A percentile compares a stretch with the other conserved stretches of the same genome.
These are phyloP conservation scores for Desmodus rotundus DNA, from an alignment of 2,113 vertebrate genomes.

Conservation along the genomic window DNA sequence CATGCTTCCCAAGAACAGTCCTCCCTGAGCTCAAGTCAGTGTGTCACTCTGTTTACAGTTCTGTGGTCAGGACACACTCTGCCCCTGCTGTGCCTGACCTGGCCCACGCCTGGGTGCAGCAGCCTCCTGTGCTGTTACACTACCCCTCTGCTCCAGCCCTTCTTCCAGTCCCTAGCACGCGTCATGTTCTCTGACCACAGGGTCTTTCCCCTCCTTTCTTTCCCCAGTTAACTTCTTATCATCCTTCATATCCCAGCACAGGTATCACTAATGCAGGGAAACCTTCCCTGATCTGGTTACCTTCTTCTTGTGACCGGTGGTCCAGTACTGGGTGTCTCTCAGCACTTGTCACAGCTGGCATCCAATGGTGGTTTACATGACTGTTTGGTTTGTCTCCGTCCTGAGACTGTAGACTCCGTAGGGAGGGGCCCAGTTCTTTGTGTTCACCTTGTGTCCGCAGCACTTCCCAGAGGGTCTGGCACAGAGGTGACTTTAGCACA, in stretches of 20 bases:
- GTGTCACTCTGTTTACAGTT: neutral
- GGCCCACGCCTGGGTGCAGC: neutral
- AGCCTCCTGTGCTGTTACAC: fast-evolving
- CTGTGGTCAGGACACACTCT: neutral
- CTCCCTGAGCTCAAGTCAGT: neutral
- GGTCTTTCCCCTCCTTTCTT: neutral
- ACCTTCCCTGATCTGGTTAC: neutral
- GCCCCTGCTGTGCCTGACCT: neutral
- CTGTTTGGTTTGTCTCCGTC: neutral
- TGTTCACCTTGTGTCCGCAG: neutral
- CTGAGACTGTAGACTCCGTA: neutral
- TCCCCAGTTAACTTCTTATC: neutral
- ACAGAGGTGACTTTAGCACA: neutral
- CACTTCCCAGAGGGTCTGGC: neutral
- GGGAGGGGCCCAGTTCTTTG: neutral
- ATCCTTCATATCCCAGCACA: neutral
- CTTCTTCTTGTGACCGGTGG: neutral
- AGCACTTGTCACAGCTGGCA: neutral
- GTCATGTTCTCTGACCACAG: neutral
- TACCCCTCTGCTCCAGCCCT: neutral
- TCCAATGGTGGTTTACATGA: neutral
- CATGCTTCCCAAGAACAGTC: neutral
- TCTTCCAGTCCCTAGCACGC: neutral
- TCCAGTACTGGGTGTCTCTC: neutral
- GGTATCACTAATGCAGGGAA: neutral